Conservation (phyloP, 2,888 invertebrate species). For the Nipponacmea schrenckii region DNA sequence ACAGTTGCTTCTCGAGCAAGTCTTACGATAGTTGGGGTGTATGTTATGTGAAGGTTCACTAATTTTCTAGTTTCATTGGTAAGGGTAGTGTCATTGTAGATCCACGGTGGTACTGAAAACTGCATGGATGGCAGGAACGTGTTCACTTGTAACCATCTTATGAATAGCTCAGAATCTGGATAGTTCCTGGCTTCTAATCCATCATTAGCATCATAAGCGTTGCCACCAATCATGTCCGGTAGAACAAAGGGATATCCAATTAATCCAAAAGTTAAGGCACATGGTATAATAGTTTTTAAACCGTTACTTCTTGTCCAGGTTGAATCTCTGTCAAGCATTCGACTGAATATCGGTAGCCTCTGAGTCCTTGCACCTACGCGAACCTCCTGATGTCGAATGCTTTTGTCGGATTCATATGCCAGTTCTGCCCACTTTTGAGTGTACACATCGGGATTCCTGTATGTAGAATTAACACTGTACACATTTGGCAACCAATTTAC, state of each 20-base stretch:
- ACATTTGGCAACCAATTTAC: slow-evolving; percentile 52
- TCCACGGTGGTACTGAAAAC: slow-evolving; percentile 76
- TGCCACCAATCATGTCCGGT: slow-evolving; percentile 81
- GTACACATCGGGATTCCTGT: slow-evolving; percentile 50
- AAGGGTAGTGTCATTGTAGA: slow-evolving; percentile 44
- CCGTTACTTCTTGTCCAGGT: slow-evolving; percentile 85
- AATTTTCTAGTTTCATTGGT: slow-evolving; percentile 43
- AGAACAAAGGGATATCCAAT: slow-evolving; percentile 84
- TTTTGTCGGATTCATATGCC: slow-evolving; percentile 45
- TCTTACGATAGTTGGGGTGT: slow-evolving; percentile 42
- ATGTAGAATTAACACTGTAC: slow-evolving; percentile 35
- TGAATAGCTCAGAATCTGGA: slow-evolving; percentile 70
- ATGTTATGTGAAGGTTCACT: slow-evolving; percentile 46
- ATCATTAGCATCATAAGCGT: slow-evolving; percentile 48
- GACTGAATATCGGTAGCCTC: slow-evolving; percentile 81
- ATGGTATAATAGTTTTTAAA: slow-evolving; percentile 82
- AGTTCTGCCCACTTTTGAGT: slow-evolving; percentile 49
- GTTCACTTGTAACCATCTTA: slow-evolving; percentile 86
- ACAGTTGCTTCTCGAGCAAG: slow-evolving; percentile 47
- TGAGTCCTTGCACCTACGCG: slow-evolving; percentile 86
- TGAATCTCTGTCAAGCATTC: slow-evolving; percentile 86
- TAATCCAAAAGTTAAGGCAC: slow-evolving; percentile 72
- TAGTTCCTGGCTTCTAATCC: slow-evolving; percentile 22
- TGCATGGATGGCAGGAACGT: slow-evolving; percentile 92
- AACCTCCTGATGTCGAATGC: slow-evolving; percentile 78